These are phyloP conservation scores for Steromphala cineraria DNA, from an alignment of 2,888 invertebrate genomes.

Conservation along the genomic window DNA sequence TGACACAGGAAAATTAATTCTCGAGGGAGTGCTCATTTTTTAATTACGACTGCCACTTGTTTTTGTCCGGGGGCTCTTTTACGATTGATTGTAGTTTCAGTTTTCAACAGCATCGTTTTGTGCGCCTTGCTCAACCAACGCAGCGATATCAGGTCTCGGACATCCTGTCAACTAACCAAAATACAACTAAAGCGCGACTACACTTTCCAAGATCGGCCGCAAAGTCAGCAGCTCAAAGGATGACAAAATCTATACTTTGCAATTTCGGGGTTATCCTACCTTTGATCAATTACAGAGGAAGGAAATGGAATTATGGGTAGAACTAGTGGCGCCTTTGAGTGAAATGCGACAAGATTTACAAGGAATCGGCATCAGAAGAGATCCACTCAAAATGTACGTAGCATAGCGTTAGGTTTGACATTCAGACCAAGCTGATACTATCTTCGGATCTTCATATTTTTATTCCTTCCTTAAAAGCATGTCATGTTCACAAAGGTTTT, in stretches of 20 bases:
- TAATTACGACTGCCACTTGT: too few species aligned
- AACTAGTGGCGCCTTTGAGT: neutral
- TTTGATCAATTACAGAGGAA: conserved; percentile 9
- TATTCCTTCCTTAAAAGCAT: too few species aligned
- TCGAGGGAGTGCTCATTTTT: too few species aligned
- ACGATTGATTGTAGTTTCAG: neutral
- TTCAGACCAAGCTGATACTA: too few species aligned
- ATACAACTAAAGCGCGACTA: neutral
- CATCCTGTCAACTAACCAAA: neutral
- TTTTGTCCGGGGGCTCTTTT: too few species aligned
- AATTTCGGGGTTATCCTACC: neutral
- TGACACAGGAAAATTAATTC: too few species aligned
- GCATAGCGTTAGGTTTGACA: too few species aligned
- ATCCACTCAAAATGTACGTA: too few species aligned
- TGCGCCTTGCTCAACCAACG: neutral
- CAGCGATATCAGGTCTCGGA: neutral
- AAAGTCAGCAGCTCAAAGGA: conserved; percentile 3
- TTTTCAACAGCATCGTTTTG: conserved; percentile 1
- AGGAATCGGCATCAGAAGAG: too few species aligned
- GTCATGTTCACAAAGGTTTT: too few species aligned
- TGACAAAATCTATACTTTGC: conserved; percentile 2
- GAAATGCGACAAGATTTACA: neutral
- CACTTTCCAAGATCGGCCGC: neutral
- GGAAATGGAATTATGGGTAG: conserved; percentile 14
- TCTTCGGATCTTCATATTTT: too few species aligned